Base-by-base conservation (phyloP, 2,113 vertebrate genomes). In the Vulpes vulpes region DNA sequence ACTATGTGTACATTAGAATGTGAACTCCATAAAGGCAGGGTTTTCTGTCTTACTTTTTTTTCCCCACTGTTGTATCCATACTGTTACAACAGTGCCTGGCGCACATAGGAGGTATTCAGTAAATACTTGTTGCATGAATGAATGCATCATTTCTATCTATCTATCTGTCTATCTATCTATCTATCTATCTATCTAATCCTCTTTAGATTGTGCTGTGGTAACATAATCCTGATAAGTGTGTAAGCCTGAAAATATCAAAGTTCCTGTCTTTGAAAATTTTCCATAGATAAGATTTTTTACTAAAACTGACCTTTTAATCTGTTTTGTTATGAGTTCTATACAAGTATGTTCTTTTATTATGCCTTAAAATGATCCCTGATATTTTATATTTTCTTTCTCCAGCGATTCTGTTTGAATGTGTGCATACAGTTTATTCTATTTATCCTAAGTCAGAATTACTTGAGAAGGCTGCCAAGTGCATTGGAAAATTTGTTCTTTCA, bases 321-420 rank as follows among this genome's bases (percentile, higher is more conserved):
- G 69, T 73, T 96, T 97, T 57, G 53, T 89, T 96, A 53, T 51
- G 60, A 95, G 32, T 92, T 97, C 32, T 91, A 43, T 14, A 73
- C 30, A 95, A 30, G 83, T 65, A 38, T 69, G 16, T 93, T 89
- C 11, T 91, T 85, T 93, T 97, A 53, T 43, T 96, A 25, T 97
- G 43, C 55, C 67, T 92, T 92, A 96, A 79, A 49, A 71, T 69
- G 19, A 65, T 80, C n/a, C 43, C 71, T 93, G n/a, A 53, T 62
- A 88, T n/a, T 30, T 84, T 81, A 35, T 84, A 73, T 74, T 95
- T 94, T 95, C 38, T 96, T 74, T 55, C 76, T 96, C 96, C 98
- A 99, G 99, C 99, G 78, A 99, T 99, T 98, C 98, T 99, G 83
- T 99, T 99, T 91, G 99, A 99, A 98, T 99, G 99, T 98, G 99